Conservation (phyloP, 2,888 invertebrate genomes). For the Dryadula phaetusa region DNA sequence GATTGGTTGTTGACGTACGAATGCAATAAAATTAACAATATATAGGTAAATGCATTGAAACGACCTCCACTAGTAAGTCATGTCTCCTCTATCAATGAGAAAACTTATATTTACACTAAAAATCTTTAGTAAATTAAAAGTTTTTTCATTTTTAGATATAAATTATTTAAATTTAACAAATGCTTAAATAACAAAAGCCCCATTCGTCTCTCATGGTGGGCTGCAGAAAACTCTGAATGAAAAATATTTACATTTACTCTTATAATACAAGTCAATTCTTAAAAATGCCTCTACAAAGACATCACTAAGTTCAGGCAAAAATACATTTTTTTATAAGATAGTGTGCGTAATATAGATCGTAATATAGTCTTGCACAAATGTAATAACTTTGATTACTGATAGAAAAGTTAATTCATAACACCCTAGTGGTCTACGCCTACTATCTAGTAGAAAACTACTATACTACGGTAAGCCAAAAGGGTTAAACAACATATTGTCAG, state of each 20-base stretch:
- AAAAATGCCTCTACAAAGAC: slow-evolving; percentile 82
- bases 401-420: slow-evolving; percentile 81
- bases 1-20: slow-evolving; percentile 84
- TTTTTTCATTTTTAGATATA: slow-evolving; percentile 69
- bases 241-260: slow-evolving; percentile 82
- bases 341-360: slow-evolving; percentile 79
- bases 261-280: slow-evolving; percentile 75
- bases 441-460: slow-evolving; percentile 80
- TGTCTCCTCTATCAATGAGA: slow-evolving; percentile 67
- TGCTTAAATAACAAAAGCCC: slow-evolving; percentile 77
- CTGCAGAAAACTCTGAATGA: slow-evolving; percentile 68
- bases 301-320: slow-evolving; percentile 81
- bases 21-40: slow-evolving; percentile 84
- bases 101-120: slow-evolving; percentile 69
- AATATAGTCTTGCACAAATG: slow-evolving; percentile 83
- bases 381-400: slow-evolving; percentile 79
- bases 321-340: slow-evolving; percentile 71
- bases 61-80: slow-evolving; percentile 75
- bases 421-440: slow-evolving; percentile 84
- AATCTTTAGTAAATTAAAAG: slow-evolving; percentile 69
- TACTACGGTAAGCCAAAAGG: slow-evolving; percentile 83
- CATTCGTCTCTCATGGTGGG: slow-evolving; percentile 75
- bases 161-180: slow-evolving; percentile 67
- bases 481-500: slow-evolving; percentile 77
- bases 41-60: slow-evolving; percentile 83